These are phyloP conservation scores for Vesta saturnalis DNA, from an alignment of 2,888 invertebrate species.

Conservation along the genomic window DNA sequence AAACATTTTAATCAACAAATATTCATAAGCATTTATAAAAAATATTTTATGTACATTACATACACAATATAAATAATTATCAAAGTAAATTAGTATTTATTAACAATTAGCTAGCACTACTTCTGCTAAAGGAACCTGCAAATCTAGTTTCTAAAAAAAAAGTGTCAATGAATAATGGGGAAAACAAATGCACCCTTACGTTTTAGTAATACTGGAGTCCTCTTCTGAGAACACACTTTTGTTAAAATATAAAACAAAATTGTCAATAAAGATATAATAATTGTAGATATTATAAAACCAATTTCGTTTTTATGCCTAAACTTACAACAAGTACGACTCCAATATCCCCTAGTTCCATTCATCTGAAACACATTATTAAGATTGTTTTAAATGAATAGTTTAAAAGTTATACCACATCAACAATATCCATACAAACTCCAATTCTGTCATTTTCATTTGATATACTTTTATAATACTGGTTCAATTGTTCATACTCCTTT, in stretches of 20 bases:
- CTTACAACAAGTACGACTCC: conserved; percentile 72
- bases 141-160: conserved; percentile 57
- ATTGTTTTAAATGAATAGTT: too few relatives aligned
- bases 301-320: conserved; percentile 67
- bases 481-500: conserved; percentile 65
- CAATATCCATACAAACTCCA: conserved; percentile 74
- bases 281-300: conserved; percentile 66
- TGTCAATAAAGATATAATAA: conserved; percentile 65
- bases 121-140: conserved; percentile 42
- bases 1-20: too few relatives aligned
- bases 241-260: conserved; percentile 68
- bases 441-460: conserved; percentile 68
- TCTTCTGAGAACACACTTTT: conserved; percentile 60
- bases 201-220: conserved; percentile 54
- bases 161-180: not conserved
- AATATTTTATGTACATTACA: too few relatives aligned
- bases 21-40: too few relatives aligned
- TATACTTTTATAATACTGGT: conserved; percentile 68
- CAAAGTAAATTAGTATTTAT: too few relatives aligned
- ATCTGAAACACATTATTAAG: too few relatives aligned
- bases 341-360: conserved; percentile 71
- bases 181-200: conserved; percentile 51
- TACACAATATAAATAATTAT: too few relatives aligned
- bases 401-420: conserved; percentile 68
- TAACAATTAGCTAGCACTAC: not conserved